Conservation (phyloP, 2,113 vertebrate species). For the Scomber japonicus region DNA sequence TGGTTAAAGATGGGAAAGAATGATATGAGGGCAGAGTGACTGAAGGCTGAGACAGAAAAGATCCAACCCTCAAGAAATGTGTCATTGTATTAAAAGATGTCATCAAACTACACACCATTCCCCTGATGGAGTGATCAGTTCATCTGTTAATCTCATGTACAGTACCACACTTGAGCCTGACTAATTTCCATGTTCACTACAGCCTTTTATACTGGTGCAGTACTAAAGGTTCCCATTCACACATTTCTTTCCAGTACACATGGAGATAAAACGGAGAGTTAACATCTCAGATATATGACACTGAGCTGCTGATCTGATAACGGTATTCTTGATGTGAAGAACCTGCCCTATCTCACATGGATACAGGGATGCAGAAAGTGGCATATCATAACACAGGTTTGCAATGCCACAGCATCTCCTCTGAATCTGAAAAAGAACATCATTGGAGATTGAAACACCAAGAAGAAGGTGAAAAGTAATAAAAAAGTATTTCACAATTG, state of each 20-base stretch:
- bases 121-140: not conserved
- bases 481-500: conserved; percentile 34
- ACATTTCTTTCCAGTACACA: conserved; percentile 61
- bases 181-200: conserved; percentile 39
- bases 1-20: not conserved
- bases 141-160: conserved; percentile 15
- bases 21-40: not conserved
- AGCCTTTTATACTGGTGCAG: conserved; percentile 8
- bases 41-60: not conserved
- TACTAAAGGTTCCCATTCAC: conserved; percentile 45
- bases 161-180: not conserved
- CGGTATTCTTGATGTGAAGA: conserved; percentile 51
- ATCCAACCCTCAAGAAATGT: not conserved
- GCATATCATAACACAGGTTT: conserved; percentile 56
- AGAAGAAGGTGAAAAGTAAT: conserved; percentile 49
- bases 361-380: conserved; percentile 46
- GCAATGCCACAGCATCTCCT: conserved; percentile 36
- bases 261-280: conserved; percentile 54
- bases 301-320: conserved; percentile 70
- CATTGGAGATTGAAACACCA: conserved; percentile 59
- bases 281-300: conserved; percentile 65
- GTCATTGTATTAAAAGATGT: conserved; percentile 12
- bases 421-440: conserved; percentile 49
- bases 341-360: conserved; percentile 43
- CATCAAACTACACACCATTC: conserved; percentile 8